These are phyloP conservation scores for Glossophaga mutica DNA, from an alignment of 2,797 vertebrate genomes.

Conservation along the genomic window DNA sequence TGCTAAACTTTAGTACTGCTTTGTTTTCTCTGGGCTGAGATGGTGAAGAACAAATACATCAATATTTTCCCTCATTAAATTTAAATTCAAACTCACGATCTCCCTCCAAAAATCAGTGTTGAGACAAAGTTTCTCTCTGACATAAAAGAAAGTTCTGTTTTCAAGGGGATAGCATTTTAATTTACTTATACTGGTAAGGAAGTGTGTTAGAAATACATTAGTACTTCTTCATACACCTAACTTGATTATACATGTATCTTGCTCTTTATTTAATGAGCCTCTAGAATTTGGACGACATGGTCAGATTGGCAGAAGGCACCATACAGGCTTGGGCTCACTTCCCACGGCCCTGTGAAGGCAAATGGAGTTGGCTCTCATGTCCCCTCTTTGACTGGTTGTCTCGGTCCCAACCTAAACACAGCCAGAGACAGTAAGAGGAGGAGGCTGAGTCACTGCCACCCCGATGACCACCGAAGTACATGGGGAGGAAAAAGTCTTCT, in stretches of 20 bases:
- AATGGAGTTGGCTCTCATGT: fast-evolving
- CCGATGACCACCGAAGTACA: fast-evolving
- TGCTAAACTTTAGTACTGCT: neutral
- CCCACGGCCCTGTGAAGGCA: neutral
- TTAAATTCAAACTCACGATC: neutral
- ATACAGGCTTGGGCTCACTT: neutral
- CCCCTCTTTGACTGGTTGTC: neutral
- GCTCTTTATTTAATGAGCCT: neutral
- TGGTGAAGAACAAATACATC: neutral
- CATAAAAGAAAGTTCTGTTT: neutral
- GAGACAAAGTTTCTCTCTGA: neutral
- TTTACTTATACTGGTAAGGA: neutral
- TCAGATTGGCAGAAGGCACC: neutral
- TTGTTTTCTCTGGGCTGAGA: neutral
- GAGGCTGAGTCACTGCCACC: too few species aligned
- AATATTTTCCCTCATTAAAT: neutral
- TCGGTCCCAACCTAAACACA: neutral
- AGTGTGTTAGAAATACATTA: neutral
- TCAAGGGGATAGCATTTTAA: neutral
- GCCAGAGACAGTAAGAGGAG: neutral
- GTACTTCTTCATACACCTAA: neutral
- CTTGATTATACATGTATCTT: neutral
- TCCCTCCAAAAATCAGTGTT: neutral
- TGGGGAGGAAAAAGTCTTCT: neutral
- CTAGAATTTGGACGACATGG: neutral